Evolutionary conservation across 2,113 vertebrate genomes (phyloP).

Genomic region (Paradoxurus hermaphroditus): DNA sequence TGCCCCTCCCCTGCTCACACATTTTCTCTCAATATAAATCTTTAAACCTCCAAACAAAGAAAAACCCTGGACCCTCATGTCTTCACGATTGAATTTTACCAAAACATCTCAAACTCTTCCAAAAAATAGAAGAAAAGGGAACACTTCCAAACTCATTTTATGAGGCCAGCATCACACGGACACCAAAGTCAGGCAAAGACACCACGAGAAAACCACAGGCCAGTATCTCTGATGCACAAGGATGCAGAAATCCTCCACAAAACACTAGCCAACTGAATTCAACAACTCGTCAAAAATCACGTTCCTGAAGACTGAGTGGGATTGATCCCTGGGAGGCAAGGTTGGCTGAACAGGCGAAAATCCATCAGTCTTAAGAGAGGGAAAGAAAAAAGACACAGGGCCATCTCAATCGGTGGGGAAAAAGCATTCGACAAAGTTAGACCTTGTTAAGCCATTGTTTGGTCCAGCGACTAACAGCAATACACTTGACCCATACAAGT

Average conservation of each 20-base stretch:
- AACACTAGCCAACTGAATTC: background rate
- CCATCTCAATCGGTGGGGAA: background rate
- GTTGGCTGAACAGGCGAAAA: background rate
- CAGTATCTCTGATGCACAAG: background rate
- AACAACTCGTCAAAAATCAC: background rate
- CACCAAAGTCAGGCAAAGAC: background rate
- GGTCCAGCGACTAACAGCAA: background rate
- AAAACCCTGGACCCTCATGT: background rate
- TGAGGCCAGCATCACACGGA: background rate
- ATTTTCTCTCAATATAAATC: too few relatives aligned
- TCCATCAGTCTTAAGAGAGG: background rate
- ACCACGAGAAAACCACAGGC: background rate
- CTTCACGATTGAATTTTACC: background rate
- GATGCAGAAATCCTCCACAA: background rate
- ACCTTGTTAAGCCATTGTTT: background rate
- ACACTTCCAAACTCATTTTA: background rate
- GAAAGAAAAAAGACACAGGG: background rate
- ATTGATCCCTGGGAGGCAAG: background rate
- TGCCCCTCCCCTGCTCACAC: too few relatives aligned
- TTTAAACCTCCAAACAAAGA: background rate
- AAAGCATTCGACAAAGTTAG: background rate
- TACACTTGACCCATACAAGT: background rate
- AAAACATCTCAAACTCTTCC: background rate
- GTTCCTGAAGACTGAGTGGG: background rate
- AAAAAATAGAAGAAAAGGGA: background rate